Base-by-base conservation (phyloP, 2,797 vertebrate genomes). In the Aeoliscus strigatus region DNA sequence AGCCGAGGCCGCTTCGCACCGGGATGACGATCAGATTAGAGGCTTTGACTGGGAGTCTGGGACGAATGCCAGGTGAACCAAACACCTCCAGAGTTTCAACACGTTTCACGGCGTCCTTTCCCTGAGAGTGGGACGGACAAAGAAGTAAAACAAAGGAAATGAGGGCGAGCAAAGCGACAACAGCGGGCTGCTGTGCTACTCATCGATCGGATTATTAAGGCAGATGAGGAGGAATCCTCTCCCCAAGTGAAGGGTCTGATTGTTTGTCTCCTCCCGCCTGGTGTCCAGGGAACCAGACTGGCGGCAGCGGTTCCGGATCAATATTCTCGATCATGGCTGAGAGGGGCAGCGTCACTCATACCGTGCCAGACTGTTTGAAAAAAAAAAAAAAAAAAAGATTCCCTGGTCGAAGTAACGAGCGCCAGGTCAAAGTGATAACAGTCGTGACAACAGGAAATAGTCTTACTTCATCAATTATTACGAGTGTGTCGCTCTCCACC, bases 151-250 rank as follows among this genome's bases (percentile, higher is more conserved):
- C 31, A 27, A 18, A 46, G 27, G 35, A 75, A 72, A 60, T 58
- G 47, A 39, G 47, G 46, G 43, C 48, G 12, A 49, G 42, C 14
- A 71, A 78, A 86, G 49, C 73, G 72, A 75, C 63, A 61, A 24
- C 65, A 79, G 75, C 54, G 83, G 73, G 76, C 75, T 83, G 79
- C 86, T 75, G 86, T 85, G 83, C 85, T 90, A 91, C 91, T 91
- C 91, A 95, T 94, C 51, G 91, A 94, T 93, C 86, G 87, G 88
- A 89, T 92, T 91, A 94, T 95, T 94, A 95, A 93, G 87, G 88
- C 87, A 92, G 91, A 94, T 93, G 90, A 94, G 92, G 88, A 91
- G 90, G 88, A 74, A 67, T 80, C 88, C 90, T 91, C 88, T 89
- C 90, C 84, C 83, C 89, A 88, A 87, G 85, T 87, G 79, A 92